phyloP scores from a whole-genome alignment of 2,888 invertebrate genomes.

The Baccha elongata region DNA sequence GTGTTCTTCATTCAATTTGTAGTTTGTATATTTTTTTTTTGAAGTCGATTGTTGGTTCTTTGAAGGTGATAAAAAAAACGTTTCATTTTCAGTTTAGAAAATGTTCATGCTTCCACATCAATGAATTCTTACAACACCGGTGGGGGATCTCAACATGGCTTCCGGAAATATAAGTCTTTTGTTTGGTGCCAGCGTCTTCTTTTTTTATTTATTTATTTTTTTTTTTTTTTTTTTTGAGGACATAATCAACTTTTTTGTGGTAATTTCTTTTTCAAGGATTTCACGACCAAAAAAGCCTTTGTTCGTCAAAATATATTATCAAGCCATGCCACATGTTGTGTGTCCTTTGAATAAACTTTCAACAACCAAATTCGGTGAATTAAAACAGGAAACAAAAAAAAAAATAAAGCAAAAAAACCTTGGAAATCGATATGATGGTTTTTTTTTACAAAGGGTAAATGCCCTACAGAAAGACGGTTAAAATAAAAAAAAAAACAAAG shows the following conservation, averaged over 20 bases:
- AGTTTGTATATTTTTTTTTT: background rate
- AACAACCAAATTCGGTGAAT: conserved; percentile 42
- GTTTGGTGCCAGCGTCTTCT: too few relatives aligned
- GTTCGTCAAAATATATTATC: conserved; percentile 52
- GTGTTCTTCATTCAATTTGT: conserved; percentile 29
- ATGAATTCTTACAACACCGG: conserved; percentile 50
- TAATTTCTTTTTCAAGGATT: conserved; percentile 34
- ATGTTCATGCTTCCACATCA: conserved; percentile 59
- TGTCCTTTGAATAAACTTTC: conserved; percentile 52
- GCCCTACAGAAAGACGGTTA: conserved; percentile 37
- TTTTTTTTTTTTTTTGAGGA: background rate
- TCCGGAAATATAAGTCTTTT: conserved; percentile 65
- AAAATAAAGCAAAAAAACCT: conserved; percentile 34
- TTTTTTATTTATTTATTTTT: conserved; percentile 24
- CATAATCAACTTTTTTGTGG: background rate
- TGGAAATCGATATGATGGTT: conserved; percentile 61
- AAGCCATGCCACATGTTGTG: conserved; percentile 28
- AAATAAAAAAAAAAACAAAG: conserved; percentile 4
- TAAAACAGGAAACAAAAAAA: conserved; percentile 19
- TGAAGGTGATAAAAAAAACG: conserved; percentile 16
- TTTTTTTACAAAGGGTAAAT: conserved; percentile 54
- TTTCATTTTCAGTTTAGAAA: conserved; percentile 44
- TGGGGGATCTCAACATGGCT: conserved; percentile 40
- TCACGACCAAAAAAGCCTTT: conserved; percentile 58
- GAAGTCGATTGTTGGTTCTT: background rate